phyloP scores from a whole-genome alignment of 2,888 invertebrate genomes.

The Nasonia oneida region DNA sequence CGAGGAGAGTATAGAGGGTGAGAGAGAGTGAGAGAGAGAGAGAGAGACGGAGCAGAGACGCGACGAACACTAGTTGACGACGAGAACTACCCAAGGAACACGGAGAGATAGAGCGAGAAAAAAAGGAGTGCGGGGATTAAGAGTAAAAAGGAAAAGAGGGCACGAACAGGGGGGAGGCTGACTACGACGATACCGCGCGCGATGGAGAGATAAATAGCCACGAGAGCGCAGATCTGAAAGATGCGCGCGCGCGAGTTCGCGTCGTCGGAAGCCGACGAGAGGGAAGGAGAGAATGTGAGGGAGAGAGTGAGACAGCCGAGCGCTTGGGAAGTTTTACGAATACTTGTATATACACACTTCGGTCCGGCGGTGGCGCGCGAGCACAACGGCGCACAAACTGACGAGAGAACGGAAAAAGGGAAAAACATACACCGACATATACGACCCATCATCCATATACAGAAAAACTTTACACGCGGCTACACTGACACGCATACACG shows the following conservation, averaged over 20 bases:
- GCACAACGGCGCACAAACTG: constrained; percentile 73
- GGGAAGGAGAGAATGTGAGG: constrained; percentile 33
- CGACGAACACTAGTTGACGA: constrained; percentile 61
- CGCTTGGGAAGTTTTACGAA: constrained; percentile 66
- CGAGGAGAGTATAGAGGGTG: constrained; percentile 20
- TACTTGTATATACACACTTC: constrained; percentile 77
- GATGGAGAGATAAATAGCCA: neutral
- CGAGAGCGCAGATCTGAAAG: neutral
- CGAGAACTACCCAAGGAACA: constrained; percentile 48
- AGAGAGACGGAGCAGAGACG: constrained; percentile 44
- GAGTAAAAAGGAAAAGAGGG: neutral
- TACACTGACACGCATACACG: neutral
- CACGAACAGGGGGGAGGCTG: neutral
- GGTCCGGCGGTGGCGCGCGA: constrained; percentile 76
- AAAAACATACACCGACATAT: constrained; percentile 42
- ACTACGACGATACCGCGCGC: neutral
- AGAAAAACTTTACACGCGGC: neutral
- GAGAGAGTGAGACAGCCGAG: constrained; percentile 56
- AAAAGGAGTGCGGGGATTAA: constrained; percentile 2
- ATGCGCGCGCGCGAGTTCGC: neutral
- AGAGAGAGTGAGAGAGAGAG: neutral
- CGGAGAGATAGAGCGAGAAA: neutral
- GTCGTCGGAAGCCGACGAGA: constrained; percentile 45
- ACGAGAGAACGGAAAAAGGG: constrained; percentile 63
- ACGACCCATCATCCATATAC: neutral